A percentile compares a stretch with the other conserved stretches of the same genome.
phyloP scores from a whole-genome alignment of 2,797 vertebrate genomes.

The Peromyscus aztecus region DNA sequence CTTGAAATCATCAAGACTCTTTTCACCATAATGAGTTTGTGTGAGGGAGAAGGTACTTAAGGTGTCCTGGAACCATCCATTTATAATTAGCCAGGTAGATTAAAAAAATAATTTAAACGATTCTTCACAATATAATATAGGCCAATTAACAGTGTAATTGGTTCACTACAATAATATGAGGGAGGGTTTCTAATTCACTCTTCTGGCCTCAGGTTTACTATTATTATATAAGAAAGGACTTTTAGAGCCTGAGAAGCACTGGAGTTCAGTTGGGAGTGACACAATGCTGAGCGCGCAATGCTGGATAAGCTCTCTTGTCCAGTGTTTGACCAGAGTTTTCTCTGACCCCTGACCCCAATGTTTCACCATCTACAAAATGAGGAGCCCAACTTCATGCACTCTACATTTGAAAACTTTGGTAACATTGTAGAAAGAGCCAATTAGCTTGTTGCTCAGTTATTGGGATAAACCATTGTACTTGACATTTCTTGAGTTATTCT shows the following conservation, averaged over 20 bases:
- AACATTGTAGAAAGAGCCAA: not conserved
- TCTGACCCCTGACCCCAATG: not conserved
- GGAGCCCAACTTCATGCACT: not conserved
- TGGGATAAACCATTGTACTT: not conserved
- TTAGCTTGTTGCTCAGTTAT: not conserved
- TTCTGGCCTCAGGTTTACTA: conserved; percentile 70
- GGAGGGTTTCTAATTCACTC: conserved; percentile 70
- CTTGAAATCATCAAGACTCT: conserved; percentile 66
- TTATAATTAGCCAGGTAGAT: conserved; percentile 80
- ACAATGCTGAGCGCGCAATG: not conserved
- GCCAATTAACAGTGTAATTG: conserved; percentile 83
- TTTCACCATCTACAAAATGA: not conserved
- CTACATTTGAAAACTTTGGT: not conserved
- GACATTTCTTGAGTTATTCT: conserved; percentile 59
- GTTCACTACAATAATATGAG: conserved; percentile 68
- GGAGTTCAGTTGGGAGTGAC: conserved; percentile 17
- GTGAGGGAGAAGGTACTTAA: conserved; percentile 76
- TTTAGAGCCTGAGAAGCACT: conserved; percentile 45
- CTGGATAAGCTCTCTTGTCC: not conserved
- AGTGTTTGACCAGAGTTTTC: not conserved
- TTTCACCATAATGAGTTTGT: conserved; percentile 75
- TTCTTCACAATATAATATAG: conserved; percentile 80
- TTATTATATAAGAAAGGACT: conserved; percentile 73
- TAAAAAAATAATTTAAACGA: conserved; percentile 77
- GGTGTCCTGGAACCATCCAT: conserved; percentile 74